phyloP scores from a whole-genome alignment of 2,113 vertebrate species.

The Thermophis baileyi region DNA sequence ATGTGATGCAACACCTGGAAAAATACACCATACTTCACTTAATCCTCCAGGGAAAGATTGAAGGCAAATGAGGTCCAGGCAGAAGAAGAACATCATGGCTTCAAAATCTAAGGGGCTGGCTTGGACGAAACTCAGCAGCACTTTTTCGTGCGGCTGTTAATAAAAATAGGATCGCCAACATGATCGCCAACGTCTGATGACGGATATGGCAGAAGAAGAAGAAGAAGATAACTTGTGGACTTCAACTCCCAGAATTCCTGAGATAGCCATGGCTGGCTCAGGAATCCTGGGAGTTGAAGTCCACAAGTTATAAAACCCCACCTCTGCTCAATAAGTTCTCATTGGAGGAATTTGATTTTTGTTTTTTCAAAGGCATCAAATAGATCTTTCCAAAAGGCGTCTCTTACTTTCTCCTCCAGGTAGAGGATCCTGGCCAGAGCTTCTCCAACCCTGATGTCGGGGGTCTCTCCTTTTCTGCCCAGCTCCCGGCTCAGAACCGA shows the following conservation, averaged over 20 bases:
- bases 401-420: constrained; percentile 28
- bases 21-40: no score
- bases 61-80: no score
- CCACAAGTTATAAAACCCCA: background rate
- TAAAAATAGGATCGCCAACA: no score
- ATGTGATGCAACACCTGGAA: no score
- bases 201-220: no score
- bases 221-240: background rate
- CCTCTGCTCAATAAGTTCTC: background rate
- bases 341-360: background rate
- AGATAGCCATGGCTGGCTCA: background rate
- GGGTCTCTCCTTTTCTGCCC: background rate
- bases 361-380: no score
- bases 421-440: constrained; percentile 15
- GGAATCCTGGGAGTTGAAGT: background rate
- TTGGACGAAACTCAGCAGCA: no score
- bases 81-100: no score
- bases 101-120: no score
- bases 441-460: background rate
- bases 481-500: constrained; percentile 22
- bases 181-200: no score
- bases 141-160: no score
- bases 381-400: background rate
- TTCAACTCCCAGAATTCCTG: background rate
- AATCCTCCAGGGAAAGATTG: no score